Percentiles rank a stretch among this genome's conserved stretches.
Evolutionary conservation across 35 echinoderm and acorn worm species (phyloP).

Genomic region (Anneissia japonica): DNA sequence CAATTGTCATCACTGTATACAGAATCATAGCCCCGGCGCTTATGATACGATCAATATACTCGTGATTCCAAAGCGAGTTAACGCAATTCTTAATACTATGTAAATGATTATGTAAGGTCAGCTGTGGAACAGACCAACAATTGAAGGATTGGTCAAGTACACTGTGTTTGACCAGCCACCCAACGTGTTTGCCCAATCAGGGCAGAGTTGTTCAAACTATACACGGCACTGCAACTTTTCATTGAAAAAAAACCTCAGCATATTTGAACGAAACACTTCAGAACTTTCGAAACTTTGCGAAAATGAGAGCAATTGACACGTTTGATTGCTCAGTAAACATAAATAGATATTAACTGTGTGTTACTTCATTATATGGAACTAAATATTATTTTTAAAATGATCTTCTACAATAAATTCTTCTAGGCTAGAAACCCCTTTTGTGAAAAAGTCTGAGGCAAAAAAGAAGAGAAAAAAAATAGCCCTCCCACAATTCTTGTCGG

Average conservation of each 20-base stretch:
- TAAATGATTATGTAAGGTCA: background rate
- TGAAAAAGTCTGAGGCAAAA: too few relatives aligned
- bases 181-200: background rate
- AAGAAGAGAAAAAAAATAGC: too few relatives aligned
- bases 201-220: background rate
- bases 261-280: background rate
- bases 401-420: too few relatives aligned
- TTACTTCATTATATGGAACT: too few relatives aligned
- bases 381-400: too few relatives aligned
- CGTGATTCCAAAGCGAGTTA: background rate
- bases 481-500: too few relatives aligned
- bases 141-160: background rate
- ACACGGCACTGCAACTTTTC: background rate
- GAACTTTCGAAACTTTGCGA: background rate
- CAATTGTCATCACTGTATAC: background rate
- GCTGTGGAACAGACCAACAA: background rate
- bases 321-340: background rate
- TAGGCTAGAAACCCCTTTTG: too few relatives aligned
- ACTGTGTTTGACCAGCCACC: background rate
- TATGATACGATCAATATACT: background rate
- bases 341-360: too few relatives aligned
- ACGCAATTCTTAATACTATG: background rate
- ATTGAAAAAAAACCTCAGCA: background rate
- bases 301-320: background rate
- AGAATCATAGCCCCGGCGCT: background rate